Base-by-base conservation (phyloP, 1,140 invertebrate genomes). In the Apis laboriosa region DNA sequence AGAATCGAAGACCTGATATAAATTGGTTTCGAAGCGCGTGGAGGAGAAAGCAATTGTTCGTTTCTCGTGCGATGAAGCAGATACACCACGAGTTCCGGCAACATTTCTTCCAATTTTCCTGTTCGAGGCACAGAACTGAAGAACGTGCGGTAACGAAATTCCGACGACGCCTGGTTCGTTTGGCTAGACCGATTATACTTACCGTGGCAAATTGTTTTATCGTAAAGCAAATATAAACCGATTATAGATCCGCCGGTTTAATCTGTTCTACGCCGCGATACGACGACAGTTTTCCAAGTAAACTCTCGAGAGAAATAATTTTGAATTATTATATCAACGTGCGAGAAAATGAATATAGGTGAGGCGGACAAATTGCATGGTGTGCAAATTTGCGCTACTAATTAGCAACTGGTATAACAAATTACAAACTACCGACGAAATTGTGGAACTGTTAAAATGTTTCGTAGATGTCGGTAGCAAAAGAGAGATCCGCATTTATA, bases 241-340 rank as follows among this genome's bases (percentile, higher is more conserved):
- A 76, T 76, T 81, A 76, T 53, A 53, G 60, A 82, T 82, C 73
- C 76, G 64, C 60, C 61, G 19, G 80, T 1, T 77, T 77, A 34
- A 77, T 82, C 34, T 34, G 43, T 13, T 43, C 5, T 19, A 15
- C 9, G 15, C n/a, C n/a, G 53, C n/a, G 51, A 64, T 80, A 80
- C 34, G 4, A 43, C 34, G 34, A 19, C 58, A n/a, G 5, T 28
- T 76, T 68, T 17, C 2, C 17, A 15, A 28, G 24, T 1, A 53
- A 43, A 24, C n/a, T 34, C 19, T 43, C 9, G 1, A 2, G 51
- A 34, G 17, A 2, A 43, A 1, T 0, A 21, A 75, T 24, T 43
- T 11, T 24, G 15, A 49, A 9, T 13, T n/a, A 51, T 49, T n/a
- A 51, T 64, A 51, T 64, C 28, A 17, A 12, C 9, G 28, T 9